phyloP scores from a whole-genome alignment of 2,888 invertebrate species.

The Abrostola tripartita region DNA sequence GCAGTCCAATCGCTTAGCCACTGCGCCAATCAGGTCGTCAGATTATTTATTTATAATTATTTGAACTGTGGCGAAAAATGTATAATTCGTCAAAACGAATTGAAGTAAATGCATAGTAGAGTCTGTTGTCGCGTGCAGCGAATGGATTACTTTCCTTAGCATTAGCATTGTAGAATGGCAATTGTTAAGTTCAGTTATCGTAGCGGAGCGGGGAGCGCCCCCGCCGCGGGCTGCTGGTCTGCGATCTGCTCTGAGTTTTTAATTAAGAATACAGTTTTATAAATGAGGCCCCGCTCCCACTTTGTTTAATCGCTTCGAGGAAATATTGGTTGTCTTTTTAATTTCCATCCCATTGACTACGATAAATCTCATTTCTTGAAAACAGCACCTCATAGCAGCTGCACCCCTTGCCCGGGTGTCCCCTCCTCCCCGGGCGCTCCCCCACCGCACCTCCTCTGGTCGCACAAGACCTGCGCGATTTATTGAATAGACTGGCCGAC shows the following conservation, averaged over 20 bases:
- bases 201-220: constrained; percentile 27
- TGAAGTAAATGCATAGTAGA: constrained; percentile 51
- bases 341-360: constrained; percentile 52
- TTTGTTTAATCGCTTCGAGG: constrained; percentile 27
- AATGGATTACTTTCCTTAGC: constrained; percentile 50
- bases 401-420: constrained; percentile 4
- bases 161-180: constrained; percentile 49
- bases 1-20: too few relatives aligned
- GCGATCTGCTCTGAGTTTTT: constrained; percentile 23
- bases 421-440: not conserved
- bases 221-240: not conserved
- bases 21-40: too few relatives aligned
- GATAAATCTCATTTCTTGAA: constrained; percentile 51
- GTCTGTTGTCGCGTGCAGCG: constrained; percentile 42
- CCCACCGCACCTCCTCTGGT: not conserved
- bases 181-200: constrained; percentile 37
- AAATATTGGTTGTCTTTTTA: constrained; percentile 54
- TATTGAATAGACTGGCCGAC: constrained; percentile 31
- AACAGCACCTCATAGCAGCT: constrained; percentile 23
- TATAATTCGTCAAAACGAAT: constrained; percentile 41
- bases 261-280: constrained; percentile 28
- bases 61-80: constrained; percentile 18
- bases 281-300: constrained; percentile 26
- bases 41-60: too few relatives aligned
- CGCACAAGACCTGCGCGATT: constrained; percentile 12